Evolutionary conservation across 2,888 invertebrate genomes (phyloP).

Genomic region (Cyrtodaria siliqua): DNA sequence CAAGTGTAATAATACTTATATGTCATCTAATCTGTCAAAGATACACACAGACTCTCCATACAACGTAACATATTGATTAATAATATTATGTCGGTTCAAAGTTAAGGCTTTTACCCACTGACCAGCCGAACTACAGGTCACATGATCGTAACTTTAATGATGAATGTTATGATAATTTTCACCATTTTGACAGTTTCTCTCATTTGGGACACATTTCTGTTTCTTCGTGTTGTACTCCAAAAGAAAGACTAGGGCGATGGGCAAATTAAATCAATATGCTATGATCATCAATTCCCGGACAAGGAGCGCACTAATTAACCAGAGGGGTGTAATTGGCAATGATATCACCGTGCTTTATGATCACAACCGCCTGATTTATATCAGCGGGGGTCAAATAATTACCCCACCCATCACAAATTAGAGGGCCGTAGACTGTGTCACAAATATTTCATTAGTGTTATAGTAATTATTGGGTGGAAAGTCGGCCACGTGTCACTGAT

Average conservation of each 20-base stretch:
- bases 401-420: constrained; percentile 66
- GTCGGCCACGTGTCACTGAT: constrained; percentile 62
- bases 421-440: constrained; percentile 57
- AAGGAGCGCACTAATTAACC: constrained; percentile 40
- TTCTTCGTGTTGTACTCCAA: no score
- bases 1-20: no score
- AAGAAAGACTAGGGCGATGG: no score
- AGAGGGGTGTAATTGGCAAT: constrained; percentile 50
- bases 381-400: constrained; percentile 56
- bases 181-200: no score
- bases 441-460: constrained; percentile 56
- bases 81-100: no score
- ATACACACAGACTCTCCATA: no score
- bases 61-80: no score
- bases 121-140: neutral
- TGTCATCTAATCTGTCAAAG: no score
- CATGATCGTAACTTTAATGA: constrained; percentile 3
- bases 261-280: no score
- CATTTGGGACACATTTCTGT: no score
- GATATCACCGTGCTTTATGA: constrained; percentile 59
- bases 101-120: no score
- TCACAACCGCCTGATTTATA: constrained; percentile 50
- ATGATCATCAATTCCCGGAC: neutral
- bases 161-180: no score
- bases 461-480: constrained; percentile 56